Conservation (phyloP, 2,113 vertebrate genomes). For the Trichomycterus rosablanca region DNA sequence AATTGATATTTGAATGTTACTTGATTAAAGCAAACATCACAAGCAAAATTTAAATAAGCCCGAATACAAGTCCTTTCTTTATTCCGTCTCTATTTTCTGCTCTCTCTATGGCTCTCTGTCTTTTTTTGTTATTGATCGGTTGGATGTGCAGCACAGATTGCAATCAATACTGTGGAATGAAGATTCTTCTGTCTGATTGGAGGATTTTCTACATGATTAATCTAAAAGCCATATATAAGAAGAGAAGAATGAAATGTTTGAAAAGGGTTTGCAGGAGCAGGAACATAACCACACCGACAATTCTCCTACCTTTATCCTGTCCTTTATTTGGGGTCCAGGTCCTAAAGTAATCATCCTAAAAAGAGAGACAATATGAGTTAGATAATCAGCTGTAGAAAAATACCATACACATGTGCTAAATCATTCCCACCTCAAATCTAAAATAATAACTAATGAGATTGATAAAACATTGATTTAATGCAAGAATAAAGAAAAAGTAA, state of each 20-base stretch:
- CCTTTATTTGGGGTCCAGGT: constrained; percentile 38
- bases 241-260: neutral
- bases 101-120: neutral
- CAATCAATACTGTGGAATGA: constrained; percentile 20
- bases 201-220: constrained; percentile 28
- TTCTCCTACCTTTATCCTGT: constrained; percentile 36
- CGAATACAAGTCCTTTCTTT: too few relatives aligned
- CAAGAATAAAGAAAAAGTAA: neutral
- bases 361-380: constrained; percentile 31
- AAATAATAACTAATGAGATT: too few relatives aligned
- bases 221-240: neutral
- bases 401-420: too few relatives aligned
- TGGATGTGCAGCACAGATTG: too few relatives aligned
- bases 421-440: too few relatives aligned
- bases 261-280: too few relatives aligned
- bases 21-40: too few relatives aligned
- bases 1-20: too few relatives aligned
- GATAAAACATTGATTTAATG: too few relatives aligned
- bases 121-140: constrained; percentile 11
- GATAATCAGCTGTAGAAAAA: too few relatives aligned
- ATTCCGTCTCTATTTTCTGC: too few relatives aligned
- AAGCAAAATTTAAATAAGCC: too few relatives aligned
- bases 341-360: constrained; percentile 45
- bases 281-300: neutral
- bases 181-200: constrained; percentile 23